A percentile compares a stretch with the other conserved stretches of the same genome.
Conservation (phyloP, 2,888 invertebrate genomes). For the Cerceris rybyensis region DNA sequence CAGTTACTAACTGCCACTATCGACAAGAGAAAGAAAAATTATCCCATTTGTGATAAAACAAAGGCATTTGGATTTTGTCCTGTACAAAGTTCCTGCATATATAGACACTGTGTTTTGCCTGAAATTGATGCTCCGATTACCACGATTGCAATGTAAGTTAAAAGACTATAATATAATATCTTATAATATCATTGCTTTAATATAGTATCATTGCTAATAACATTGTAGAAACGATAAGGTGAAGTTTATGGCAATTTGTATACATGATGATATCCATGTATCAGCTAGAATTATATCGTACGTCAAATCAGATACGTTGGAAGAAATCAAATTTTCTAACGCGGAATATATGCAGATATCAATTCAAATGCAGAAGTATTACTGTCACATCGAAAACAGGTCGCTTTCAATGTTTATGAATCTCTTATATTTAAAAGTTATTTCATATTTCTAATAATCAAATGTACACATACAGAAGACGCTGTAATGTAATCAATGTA, state of each 20-base stretch:
- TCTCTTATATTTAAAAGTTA: no score
- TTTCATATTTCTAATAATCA: not conserved
- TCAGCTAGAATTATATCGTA: conserved; percentile 84
- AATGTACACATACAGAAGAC: conserved; percentile 48
- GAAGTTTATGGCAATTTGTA: conserved; percentile 71
- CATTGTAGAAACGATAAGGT: conserved; percentile 74
- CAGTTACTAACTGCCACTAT: conserved; percentile 67
- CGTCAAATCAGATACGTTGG: conserved; percentile 66
- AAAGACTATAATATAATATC: not conserved
- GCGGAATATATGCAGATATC: conserved; percentile 64
- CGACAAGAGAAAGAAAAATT: conserved; percentile 81
- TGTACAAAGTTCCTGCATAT: conserved; percentile 83
- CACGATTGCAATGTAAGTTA: conserved; percentile 78
- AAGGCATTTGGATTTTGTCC: conserved; percentile 87
- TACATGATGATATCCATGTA: conserved; percentile 85
- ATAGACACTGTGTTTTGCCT: conserved; percentile 85
- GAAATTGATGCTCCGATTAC: conserved; percentile 83
- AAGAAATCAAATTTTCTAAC: conserved; percentile 58
- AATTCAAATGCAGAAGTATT: conserved; percentile 69
- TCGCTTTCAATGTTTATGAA: conserved; percentile 20
- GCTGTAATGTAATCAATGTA: conserved; percentile 74
- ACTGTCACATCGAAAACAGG: conserved; percentile 69
- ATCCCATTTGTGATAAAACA: conserved; percentile 85
- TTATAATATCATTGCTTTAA: conserved; percentile 32
- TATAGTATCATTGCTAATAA: no score